Conservation (phyloP, 2,888 invertebrate species). For the Oscheius sp. region DNA sequence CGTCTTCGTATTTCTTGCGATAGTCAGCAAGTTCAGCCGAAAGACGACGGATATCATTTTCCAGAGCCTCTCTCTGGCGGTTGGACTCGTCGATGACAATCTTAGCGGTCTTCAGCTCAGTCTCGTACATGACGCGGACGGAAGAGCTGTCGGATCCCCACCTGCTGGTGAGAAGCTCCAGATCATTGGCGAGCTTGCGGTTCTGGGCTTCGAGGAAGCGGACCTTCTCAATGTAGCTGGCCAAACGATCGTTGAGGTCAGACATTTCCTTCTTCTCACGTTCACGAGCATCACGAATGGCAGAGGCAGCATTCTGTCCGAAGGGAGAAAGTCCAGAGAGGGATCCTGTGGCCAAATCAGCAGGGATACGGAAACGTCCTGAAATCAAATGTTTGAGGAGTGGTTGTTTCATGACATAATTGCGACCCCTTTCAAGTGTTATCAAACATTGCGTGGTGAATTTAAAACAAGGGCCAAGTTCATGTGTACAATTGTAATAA, state of each 20-base stretch:
- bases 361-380: constrained; percentile 25
- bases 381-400: constrained; percentile 5
- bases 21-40: constrained; percentile 42
- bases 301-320: constrained; percentile 37
- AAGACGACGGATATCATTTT: constrained; percentile 41
- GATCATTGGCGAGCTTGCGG: constrained; percentile 69
- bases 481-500: neutral
- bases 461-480: neutral
- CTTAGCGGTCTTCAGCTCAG: constrained; percentile 53
- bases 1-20: constrained; percentile 61
- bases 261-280: constrained; percentile 77
- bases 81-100: constrained; percentile 58
- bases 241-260: constrained; percentile 77
- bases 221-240: constrained; percentile 77
- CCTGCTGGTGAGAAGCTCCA: constrained; percentile 65
- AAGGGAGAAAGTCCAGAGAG: constrained; percentile 36
- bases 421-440: constrained; percentile 25
- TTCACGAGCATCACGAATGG: constrained; percentile 74
- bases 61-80: constrained; percentile 47
- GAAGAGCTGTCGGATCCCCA: constrained; percentile 72
- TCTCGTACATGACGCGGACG: constrained; percentile 66
- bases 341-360: constrained; percentile 22
- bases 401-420: constrained; percentile 12
- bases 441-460: constrained; percentile 31
- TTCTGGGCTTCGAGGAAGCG: constrained; percentile 73